Evolutionary conservation across 2,888 invertebrate species (phyloP), one percentile per base, ranked within the genome.

Genomic region (Spilarctia lutea): DNA sequence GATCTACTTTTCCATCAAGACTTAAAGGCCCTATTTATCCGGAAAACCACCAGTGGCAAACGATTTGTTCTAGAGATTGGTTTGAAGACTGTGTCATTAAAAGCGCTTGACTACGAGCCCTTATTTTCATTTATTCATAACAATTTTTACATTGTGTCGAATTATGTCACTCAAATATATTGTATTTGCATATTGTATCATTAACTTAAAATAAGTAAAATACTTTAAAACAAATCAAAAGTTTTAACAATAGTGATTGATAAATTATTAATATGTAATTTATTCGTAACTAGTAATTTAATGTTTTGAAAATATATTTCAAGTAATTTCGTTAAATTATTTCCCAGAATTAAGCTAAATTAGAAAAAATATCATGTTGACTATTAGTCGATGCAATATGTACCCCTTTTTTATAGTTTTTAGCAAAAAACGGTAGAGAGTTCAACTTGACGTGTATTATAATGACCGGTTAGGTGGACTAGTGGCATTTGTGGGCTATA

Each of bases 401-500:
- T 42, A 33, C 24, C 33, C 24, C 8, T 72, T 60, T 67, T 71
- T 71, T 74, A 60, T 70, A 16, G 84, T 84, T 82, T 66, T 35
- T 13, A 13, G 52, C 33, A 71, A 78, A 90, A 86, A 83, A 80
- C 73, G 30, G 42, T 71, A 74, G 72, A 79, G 77, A 79, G 76
- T 65, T 83, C 75, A 84, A 72, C 79, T 77, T 65, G 65, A 71
- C 45, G 71, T 71, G 63, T 71, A 71, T 63, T 65, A 71, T 85
- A 84, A 89, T 88, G 83, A 86, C 75, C 39, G 83, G 87, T 84
- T 85, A 74, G 74, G 71, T 71, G 48, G 75, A 75, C 78, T 82
- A 78, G 77, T 78, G 82, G 77, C 72, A 79, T 82, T 83, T 78
- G 78, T 75, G 76, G 81, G 76, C 81, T 81, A 82, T 88, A 88